Conservation (phyloP, 2,888 invertebrate species). For the Lochmaea crataegi region DNA sequence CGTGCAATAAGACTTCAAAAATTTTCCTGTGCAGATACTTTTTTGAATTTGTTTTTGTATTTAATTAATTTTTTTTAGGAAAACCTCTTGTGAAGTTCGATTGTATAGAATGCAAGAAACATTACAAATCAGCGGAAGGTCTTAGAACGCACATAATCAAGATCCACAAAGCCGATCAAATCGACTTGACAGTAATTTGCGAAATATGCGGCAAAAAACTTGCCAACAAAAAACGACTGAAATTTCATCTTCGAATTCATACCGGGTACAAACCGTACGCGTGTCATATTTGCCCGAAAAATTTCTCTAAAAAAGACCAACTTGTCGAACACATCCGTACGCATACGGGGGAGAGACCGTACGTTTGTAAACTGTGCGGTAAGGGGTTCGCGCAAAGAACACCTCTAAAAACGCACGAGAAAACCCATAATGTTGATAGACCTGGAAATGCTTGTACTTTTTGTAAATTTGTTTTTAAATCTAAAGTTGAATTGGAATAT, state of each 20-base stretch:
- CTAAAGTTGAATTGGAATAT: neutral
- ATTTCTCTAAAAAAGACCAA: slow-evolving; percentile 50
- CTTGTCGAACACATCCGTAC: slow-evolving; percentile 56
- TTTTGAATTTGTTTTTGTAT: neutral
- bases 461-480: slow-evolving; percentile 5
- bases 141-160: slow-evolving; percentile 62
- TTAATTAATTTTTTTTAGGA: slow-evolving; percentile 21
- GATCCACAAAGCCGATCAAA: slow-evolving; percentile 55
- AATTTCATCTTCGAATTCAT: slow-evolving; percentile 43
- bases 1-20: no score
- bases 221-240: slow-evolving; percentile 23
- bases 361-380: slow-evolving; percentile 26
- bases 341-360: slow-evolving; percentile 64
- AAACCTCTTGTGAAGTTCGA: slow-evolving; percentile 57
- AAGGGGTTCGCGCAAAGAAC: slow-evolving; percentile 26
- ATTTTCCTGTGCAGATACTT: no score
- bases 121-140: slow-evolving; percentile 58
- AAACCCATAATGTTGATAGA: slow-evolving; percentile 20
- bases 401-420: slow-evolving; percentile 21
- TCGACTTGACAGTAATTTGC: slow-evolving; percentile 56
- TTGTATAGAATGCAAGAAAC: slow-evolving; percentile 66
- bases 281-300: slow-evolving; percentile 57
- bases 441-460: neutral
- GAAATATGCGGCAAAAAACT: slow-evolving; percentile 34
- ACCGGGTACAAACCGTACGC: slow-evolving; percentile 30